A percentile compares a stretch with the other conserved stretches of the same genome.
These are phyloP conservation scores for Temnothorax longispinosus DNA, from an alignment of 1,140 invertebrate species.

Conservation along the genomic window DNA sequence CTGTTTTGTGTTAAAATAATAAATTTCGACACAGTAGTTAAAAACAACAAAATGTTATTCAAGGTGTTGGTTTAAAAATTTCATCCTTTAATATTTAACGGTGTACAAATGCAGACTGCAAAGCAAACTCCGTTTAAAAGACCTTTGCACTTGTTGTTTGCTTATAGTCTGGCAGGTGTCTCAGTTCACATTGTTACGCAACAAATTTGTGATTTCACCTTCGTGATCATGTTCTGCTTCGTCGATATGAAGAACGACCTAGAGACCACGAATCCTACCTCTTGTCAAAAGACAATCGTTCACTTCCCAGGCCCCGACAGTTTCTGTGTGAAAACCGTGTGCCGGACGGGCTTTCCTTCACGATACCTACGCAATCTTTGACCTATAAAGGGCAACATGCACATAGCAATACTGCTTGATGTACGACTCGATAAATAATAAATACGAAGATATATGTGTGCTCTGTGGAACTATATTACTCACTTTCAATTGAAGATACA, in stretches of 20 bases:
- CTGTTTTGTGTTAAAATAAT: too few species aligned
- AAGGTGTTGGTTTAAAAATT: too few species aligned
- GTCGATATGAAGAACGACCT: constrained; percentile 74
- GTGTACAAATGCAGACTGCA: not conserved
- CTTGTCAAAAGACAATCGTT: constrained; percentile 55
- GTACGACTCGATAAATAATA: not conserved
- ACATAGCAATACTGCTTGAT: not conserved
- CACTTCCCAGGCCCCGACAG: constrained; percentile 43
- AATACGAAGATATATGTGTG: not conserved
- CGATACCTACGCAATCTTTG: constrained; percentile 67
- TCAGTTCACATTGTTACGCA: constrained; percentile 34
- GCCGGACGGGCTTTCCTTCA: not conserved
- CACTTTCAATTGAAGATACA: not conserved
- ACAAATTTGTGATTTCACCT: constrained; percentile 66
- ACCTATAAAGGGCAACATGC: constrained; percentile 77
- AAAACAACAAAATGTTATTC: too few species aligned
- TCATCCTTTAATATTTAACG: too few species aligned
- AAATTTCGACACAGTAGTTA: too few species aligned
- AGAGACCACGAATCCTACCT: constrained; percentile 75
- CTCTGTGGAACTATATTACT: not conserved
- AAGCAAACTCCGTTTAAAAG: not conserved
- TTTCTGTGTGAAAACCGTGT: constrained; percentile 26
- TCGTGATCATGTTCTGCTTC: constrained; percentile 56
- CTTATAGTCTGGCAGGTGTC: not conserved
- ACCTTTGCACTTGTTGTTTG: not conserved